These are phyloP conservation scores for Ophioninae sp. DNA, from an alignment of 2,888 invertebrate genomes.

Conservation along the genomic window DNA sequence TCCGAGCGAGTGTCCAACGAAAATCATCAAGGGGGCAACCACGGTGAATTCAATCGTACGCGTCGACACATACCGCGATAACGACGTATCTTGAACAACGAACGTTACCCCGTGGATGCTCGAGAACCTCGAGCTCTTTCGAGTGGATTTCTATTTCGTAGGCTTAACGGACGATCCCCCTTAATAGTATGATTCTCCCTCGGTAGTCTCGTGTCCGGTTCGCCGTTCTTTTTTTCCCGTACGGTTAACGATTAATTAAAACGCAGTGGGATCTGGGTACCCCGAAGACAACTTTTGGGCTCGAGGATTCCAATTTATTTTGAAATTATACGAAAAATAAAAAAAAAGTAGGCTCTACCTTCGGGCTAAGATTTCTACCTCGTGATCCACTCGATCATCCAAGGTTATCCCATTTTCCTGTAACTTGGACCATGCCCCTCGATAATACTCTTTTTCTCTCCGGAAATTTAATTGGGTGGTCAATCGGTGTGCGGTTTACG, in stretches of 20 bases:
- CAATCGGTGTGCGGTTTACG: slow-evolving; percentile 27
- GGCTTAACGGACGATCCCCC: background rate
- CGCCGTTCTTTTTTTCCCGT: too few relatives aligned
- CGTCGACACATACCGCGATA: background rate
- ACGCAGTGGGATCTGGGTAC: too few relatives aligned
- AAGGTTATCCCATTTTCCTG: background rate
- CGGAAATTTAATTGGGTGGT: slow-evolving; percentile 12
- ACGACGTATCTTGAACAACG: background rate
- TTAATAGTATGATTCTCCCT: background rate
- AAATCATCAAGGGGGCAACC: slow-evolving; percentile 46
- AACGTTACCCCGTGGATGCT: background rate
- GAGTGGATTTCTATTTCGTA: background rate
- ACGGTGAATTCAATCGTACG: slow-evolving; percentile 27
- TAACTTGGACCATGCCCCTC: background rate
- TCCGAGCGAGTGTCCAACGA: slow-evolving; percentile 20
- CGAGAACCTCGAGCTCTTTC: background rate
- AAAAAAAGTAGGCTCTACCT: background rate
- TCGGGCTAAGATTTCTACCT: too few relatives aligned
- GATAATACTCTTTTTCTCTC: background rate
- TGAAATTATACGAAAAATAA: background rate
- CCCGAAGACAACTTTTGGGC: too few relatives aligned
- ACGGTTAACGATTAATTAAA: too few relatives aligned
- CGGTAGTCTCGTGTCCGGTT: background rate
- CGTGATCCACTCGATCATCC: background rate
- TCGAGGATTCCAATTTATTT: too few relatives aligned